Evolutionary conservation across 2,113 vertebrate genomes (phyloP).

Genomic region (Leiothrix lutea): DNA sequence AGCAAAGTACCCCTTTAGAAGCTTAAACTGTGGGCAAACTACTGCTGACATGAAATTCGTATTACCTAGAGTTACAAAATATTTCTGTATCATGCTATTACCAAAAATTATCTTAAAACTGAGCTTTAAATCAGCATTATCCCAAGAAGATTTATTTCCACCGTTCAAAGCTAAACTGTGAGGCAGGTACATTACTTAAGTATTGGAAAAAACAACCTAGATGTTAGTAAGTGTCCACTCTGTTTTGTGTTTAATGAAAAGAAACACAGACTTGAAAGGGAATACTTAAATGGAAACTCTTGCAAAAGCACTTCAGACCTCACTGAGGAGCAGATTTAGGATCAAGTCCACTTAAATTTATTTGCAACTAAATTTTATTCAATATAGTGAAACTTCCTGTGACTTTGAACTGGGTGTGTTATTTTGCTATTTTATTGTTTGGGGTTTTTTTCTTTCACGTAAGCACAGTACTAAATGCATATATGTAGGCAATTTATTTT

Average conservation of each 20-base stretch:
- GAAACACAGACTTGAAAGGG: neutral
- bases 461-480: neutral
- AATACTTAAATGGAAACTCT: neutral
- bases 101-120: neutral
- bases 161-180: neutral
- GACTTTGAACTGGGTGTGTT: neutral
- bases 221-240: neutral
- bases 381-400: neutral
- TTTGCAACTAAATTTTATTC: neutral
- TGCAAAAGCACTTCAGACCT: neutral
- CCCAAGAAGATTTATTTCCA: neutral
- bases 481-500: neutral
- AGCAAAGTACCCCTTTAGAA: neutral
- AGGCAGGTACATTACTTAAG: neutral
- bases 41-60: neutral
- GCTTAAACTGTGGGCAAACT: neutral
- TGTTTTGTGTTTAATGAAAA: neutral
- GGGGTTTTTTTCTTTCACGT: rapidly evolving
- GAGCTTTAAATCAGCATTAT: neutral
- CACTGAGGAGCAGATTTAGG: neutral
- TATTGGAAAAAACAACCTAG: neutral
- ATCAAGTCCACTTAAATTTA: neutral
- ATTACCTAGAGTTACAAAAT: neutral
- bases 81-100: neutral
- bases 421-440: neutral